Conservation (phyloP, 2,888 invertebrate genomes). For the Hyles lineata region DNA sequence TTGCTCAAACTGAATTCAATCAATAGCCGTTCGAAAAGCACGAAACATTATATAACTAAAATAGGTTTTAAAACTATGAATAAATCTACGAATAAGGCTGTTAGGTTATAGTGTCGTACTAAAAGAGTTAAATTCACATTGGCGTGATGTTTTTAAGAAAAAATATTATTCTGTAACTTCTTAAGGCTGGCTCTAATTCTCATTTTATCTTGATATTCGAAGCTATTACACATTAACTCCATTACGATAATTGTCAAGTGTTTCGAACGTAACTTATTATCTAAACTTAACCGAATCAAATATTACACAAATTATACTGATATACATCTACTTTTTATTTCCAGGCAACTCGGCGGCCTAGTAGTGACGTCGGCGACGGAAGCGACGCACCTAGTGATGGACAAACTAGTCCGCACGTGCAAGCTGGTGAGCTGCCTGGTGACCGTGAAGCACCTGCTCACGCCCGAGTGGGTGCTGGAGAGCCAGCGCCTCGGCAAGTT, state of each 20-base stretch:
- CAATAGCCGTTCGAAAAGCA: too few relatives aligned
- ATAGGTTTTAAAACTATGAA: too few relatives aligned
- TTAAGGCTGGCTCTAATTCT: too few relatives aligned
- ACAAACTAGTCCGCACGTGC: slow-evolving; percentile 91
- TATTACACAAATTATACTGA: neutral
- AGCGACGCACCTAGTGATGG: slow-evolving; percentile 96
- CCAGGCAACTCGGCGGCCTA: slow-evolving; percentile 92
- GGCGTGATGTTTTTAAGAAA: too few relatives aligned
- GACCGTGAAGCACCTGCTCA: slow-evolving; percentile 91
- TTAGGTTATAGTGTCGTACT: too few relatives aligned
- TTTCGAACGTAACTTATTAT: too few relatives aligned
- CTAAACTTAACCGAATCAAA: neutral
- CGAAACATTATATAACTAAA: too few relatives aligned
- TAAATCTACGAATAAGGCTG: too few relatives aligned
- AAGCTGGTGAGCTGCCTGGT: slow-evolving; percentile 95
- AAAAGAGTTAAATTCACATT: too few relatives aligned
- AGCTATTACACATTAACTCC: neutral
- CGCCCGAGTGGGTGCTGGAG: slow-evolving; percentile 93
- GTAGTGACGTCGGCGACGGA: slow-evolving; percentile 90
- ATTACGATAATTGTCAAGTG: neutral
- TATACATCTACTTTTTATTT: slow-evolving; percentile 31
- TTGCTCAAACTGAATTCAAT: too few relatives aligned
- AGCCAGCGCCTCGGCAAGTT: slow-evolving; percentile 92
- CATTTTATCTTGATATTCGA: neutral
- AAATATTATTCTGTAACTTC: too few relatives aligned